phyloP scores from a whole-genome alignment of 2,888 invertebrate genomes.

The Diabrotica balteata region DNA sequence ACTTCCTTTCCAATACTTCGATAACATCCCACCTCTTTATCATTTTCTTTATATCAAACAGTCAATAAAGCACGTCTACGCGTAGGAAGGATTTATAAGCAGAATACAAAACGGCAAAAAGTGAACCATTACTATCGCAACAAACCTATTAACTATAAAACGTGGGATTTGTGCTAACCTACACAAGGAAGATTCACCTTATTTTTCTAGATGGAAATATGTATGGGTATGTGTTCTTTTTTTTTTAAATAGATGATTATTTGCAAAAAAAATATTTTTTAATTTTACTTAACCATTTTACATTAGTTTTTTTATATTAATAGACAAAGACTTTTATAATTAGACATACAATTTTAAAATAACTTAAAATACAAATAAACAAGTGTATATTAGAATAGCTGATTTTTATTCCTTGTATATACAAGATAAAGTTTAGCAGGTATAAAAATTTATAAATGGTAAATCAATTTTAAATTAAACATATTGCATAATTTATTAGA shows the following conservation, averaged over 20 bases:
- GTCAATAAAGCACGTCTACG: slow-evolving; percentile 35
- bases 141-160: slow-evolving; percentile 46
- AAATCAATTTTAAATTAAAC: too few species aligned
- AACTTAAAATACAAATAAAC: too few species aligned
- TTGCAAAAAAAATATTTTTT: background rate
- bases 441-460: too few species aligned
- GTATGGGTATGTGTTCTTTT: background rate
- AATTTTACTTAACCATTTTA: background rate
- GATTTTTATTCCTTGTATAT: too few species aligned
- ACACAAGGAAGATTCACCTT: slow-evolving; percentile 20
- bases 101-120: slow-evolving; percentile 34
- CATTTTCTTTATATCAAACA: slow-evolving; percentile 34
- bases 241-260: background rate
- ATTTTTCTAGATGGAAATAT: background rate
- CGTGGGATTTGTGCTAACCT: slow-evolving; percentile 34
- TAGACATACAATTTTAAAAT: too few species aligned
- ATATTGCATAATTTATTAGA: too few species aligned
- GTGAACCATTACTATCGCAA: slow-evolving; percentile 46
- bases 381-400: too few species aligned
- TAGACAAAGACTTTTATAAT: too few species aligned
- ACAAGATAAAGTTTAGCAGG: too few species aligned
- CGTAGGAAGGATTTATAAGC: slow-evolving; percentile 37
- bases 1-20: slow-evolving; percentile 5
- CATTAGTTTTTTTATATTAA: too few species aligned
- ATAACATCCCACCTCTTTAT: slow-evolving; percentile 25